Evolutionary conservation across 1,140 invertebrate species (phyloP), one percentile per base, ranked within the genome.

Genomic region (Dinothrombium tinctorium): DNA sequence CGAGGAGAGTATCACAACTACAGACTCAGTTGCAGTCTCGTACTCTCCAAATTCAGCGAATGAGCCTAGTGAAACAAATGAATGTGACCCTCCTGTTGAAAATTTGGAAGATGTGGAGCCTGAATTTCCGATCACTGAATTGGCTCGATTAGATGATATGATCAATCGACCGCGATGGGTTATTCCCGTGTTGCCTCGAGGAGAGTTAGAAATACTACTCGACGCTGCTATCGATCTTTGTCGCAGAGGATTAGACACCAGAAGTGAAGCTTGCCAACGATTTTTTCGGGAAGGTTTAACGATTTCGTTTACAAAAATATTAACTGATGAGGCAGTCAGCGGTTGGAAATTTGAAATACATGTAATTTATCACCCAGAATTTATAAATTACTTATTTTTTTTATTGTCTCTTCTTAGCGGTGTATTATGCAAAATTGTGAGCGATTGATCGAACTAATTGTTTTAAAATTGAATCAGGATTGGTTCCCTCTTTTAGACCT

Each of bases 301-400:
- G 45, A 74, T 86, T 47, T 92, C 86, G 33, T 95, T 95, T 61
- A 86, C 80, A 14, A 92, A 94, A 64, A 89, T 95, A 56, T 67
- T 94, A 50, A 92, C 87, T n/a, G 87, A 95, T 63, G 87, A 95
- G 58, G 87, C 87, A 35, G 87, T 96, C 25, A 84, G 77, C 53
- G 87, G 82, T 53, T 95, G 89, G 89, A 94, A 92, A 61, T 71
- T 74, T 54, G 90, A 92, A 59, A 94, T 94, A 53, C 87, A 94
- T 60, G 76, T 65, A 53, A 57, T 61, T 58, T 39, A 21, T 46
- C 15, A 28, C n/a, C 22, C 4, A 37, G 4, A 29, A 22, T n/a
- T n/a, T n/a, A n/a, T n/a, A n/a, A n/a, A n/a, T n/a, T n/a, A n/a
- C n/a, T 6, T 17, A 12, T 31, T n/a, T 35, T 2, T 20, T 19